A percentile compares a stretch with the other conserved stretches of the same genome.
phyloP scores from a whole-genome alignment of 2,113 vertebrate species.

The Bolborhynchus lineola region DNA sequence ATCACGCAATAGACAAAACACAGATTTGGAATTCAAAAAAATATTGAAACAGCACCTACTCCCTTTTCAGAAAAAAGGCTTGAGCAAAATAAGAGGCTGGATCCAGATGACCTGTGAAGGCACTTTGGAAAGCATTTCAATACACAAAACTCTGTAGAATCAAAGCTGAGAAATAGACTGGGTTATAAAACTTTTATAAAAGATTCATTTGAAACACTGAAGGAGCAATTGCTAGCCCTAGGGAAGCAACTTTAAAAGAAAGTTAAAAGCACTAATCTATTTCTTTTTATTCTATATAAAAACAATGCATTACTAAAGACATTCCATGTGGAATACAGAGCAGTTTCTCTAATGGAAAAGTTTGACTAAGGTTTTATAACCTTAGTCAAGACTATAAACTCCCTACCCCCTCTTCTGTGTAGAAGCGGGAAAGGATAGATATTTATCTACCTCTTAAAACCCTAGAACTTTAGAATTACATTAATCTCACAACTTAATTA shows the following conservation, averaged over 20 bases:
- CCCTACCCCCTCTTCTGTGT: neutral
- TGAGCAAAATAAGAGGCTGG: neutral
- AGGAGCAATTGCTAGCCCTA: conserved; percentile 22
- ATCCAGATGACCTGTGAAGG: conserved; percentile 34
- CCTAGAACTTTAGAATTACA: neutral
- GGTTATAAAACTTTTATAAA: conserved; percentile 53
- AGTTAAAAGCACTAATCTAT: conserved; percentile 50
- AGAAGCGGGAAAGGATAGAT: neutral
- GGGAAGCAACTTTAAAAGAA: conserved; percentile 43
- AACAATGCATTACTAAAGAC: conserved; percentile 46
- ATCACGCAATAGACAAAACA: neutral
- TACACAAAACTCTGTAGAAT: conserved; percentile 37
- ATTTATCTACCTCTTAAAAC: neutral
- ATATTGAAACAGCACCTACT: neutral
- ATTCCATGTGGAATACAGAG: conserved; percentile 39
- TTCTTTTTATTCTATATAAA: conserved; percentile 23
- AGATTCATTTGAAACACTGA: conserved; percentile 22
- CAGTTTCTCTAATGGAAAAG: conserved; percentile 49
- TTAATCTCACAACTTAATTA: neutral
- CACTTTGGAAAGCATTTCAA: conserved; percentile 11
- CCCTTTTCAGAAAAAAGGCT: neutral
- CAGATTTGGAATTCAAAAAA: neutral
- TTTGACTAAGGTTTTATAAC: conserved; percentile 12
- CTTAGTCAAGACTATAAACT: neutral
- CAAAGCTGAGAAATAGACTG: conserved; percentile 1